Percentiles rank a stretch among this genome's conserved stretches.
phyloP scores from a whole-genome alignment of 1,140 invertebrate genomes.

The Drosophila grimshawi region DNA sequence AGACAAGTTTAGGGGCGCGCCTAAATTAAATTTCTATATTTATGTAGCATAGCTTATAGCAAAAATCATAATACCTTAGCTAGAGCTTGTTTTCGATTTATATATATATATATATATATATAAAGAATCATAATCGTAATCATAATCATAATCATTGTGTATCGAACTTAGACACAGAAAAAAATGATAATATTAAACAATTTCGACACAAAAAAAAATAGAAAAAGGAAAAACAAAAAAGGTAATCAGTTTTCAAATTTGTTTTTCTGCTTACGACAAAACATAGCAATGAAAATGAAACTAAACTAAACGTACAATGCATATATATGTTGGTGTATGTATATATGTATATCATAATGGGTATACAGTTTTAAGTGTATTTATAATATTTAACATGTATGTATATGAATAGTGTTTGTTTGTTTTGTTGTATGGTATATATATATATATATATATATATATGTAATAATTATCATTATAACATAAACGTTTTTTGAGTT shows the following conservation, averaged over 20 bases:
- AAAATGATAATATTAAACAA: conserved; percentile 60
- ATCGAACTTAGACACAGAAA: conserved; percentile 44
- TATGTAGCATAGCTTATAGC: conserved; percentile 73
- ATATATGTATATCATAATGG: conserved; percentile 59
- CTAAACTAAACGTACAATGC: conserved; percentile 68
- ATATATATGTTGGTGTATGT: conserved; percentile 18
- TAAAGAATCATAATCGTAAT: conserved; percentile 26
- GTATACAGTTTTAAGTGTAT: conserved; percentile 59
- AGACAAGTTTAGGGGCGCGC: conserved; percentile 32
- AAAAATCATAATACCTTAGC: conserved; percentile 79
- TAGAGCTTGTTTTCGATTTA: conserved; percentile 34
- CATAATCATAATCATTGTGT: conserved; percentile 31
- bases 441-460: conserved; percentile 28
- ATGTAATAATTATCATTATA: conserved; percentile 76
- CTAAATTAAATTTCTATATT: conserved; percentile 12
- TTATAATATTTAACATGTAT: conserved; percentile 65
- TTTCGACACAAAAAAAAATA: conserved; percentile 54
- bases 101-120: conserved; percentile 30
- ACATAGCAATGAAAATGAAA: conserved; percentile 51
- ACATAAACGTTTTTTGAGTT: conserved; percentile 70
- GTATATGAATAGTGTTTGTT: conserved; percentile 31
- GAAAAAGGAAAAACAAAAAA: conserved; percentile 41
- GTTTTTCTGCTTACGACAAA: conserved; percentile 14
- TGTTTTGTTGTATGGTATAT: conserved; percentile 6
- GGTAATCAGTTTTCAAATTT: conserved; percentile 8